Evolutionary conservation across 2,797 vertebrate species (phyloP), one percentile per base, ranked within the genome.

Genomic region (Danio choprae): DNA sequence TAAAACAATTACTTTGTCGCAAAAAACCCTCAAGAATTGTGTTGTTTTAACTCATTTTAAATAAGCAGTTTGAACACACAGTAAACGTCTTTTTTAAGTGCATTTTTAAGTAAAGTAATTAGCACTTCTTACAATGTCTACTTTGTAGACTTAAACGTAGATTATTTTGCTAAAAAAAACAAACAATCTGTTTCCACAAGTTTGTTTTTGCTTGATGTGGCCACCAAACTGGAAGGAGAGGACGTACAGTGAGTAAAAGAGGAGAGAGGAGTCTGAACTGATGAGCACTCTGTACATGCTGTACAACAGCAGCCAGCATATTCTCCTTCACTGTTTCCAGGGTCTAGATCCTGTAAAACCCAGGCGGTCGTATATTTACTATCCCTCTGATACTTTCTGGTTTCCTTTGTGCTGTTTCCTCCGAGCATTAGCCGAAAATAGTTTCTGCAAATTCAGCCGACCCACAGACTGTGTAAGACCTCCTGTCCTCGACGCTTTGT

Each of bases 371-470:
- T 44, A 69, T 67, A 50, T 55, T 67, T 69, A 12, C 51, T 3
- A 41, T 74, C 40, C 72, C 22, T 46, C 29, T 41, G 55, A 50
- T 63, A 41, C 18, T 56, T 71, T 70, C 36, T 69, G 41, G 22
- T 68, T 69, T 67, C 15, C 20, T 62, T 46, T 48, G 8, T 36
- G 20, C 36, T 51, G 70, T 55, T 74, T 73, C 51, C 38, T 71
- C 50, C 36, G 63, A 69, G 51, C 64, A 76, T 74, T 48, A 62
- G 10, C 55, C 13, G 6, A 29, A 81, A 63, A 81, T 62, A 63
- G 22, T 46, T 48, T 76, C 63, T 69, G 56, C 73, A 63, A 41
- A 55, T 76, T 81, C 50, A 81, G 58, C 73, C 44, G 74, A 70
- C 63, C 60, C 51, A 6, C 64, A 62, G 38, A 67, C 62, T 68